Evolutionary conservation across 92 coral and sea anemone genomes (phyloP), one percentile per base, ranked within the genome.

Genomic region (Phenganax marumi): DNA sequence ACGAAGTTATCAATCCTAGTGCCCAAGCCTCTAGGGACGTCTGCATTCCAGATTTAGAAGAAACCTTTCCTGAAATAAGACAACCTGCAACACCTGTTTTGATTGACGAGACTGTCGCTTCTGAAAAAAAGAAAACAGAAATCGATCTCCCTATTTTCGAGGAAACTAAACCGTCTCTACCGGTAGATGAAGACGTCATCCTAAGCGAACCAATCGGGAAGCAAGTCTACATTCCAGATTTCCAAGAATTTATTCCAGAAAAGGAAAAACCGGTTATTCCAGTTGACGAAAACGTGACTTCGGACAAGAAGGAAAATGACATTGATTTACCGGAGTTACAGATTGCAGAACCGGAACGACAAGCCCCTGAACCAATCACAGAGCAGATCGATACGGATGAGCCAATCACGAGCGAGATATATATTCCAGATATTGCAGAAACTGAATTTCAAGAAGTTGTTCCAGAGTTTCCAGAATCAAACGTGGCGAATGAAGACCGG

Each of bases 241-340:
- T 78, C 13, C 53, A 78, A 10, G 83, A 78, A 78, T 8, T 50
- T n/a, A 47, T 78, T 10, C 73, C 83, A 48, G 83, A 78, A 78
- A 25, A 43, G 3, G 17, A 22, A 17, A 52, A 74, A 74, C 70
- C 51, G 13, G 53, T 16, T 47, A 25, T 25, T n/a, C 56, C 68
- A 43, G 83, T 78, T 49, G 73, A 78, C 53, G 83, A 78, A 78
- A 62, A n/a, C 33, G 52, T 78, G 10, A 23, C 51, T 39, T 16
- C 68, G 0, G 52, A 76, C 17, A 76, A 56, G 69, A 6, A n/a
- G 49, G 56, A 56, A 21, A 77, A 26, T 70, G 50, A 77, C 16
- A n/a, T 62, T 12, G 81, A 77, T 18, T 22, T 56, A 14, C 68
- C 81, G 51, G 81, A 77, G 33, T 56, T 57, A 12, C 81, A 56